These are phyloP conservation scores for Conomelus anceps DNA, from an alignment of 2,888 invertebrate genomes.

Conservation along the genomic window DNA sequence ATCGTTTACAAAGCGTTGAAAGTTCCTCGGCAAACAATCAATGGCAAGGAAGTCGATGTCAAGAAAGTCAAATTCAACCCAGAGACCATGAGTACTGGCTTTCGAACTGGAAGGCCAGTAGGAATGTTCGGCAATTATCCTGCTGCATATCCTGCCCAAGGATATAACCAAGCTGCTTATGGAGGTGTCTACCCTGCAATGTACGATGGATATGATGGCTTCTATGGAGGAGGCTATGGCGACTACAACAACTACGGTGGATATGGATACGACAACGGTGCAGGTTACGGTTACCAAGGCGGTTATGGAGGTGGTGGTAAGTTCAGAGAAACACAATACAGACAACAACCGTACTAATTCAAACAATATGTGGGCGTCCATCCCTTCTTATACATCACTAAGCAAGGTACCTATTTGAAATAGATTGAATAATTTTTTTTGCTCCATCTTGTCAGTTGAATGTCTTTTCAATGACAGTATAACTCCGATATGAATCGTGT, in stretches of 20 bases:
- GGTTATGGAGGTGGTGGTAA: constrained; percentile 38
- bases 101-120: constrained; percentile 33
- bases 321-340: constrained; percentile 31
- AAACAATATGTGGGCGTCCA: not conserved
- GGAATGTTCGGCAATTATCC: too few species aligned
- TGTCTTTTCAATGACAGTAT: not conserved
- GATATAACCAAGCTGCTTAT: constrained; percentile 35
- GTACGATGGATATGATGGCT: constrained; percentile 31
- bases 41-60: constrained; percentile 52
- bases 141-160: constrained; percentile 25
- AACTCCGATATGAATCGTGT: not conserved
- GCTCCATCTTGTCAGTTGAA: not conserved
- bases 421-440: not conserved
- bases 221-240: constrained; percentile 43
- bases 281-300: constrained; percentile 38
- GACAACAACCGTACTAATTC: constrained; percentile 33
- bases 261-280: constrained; percentile 34
- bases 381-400: not conserved
- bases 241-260: constrained; percentile 40
- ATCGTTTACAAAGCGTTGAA: constrained; percentile 52
- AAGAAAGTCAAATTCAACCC: constrained; percentile 52
- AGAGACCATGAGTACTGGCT: constrained; percentile 39
- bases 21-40: constrained; percentile 51
- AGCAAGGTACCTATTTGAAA: not conserved
- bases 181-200: constrained; percentile 34